Evolutionary conservation across 2,113 vertebrate species (phyloP).

Genomic region (Myrmophylax atrothorax): DNA sequence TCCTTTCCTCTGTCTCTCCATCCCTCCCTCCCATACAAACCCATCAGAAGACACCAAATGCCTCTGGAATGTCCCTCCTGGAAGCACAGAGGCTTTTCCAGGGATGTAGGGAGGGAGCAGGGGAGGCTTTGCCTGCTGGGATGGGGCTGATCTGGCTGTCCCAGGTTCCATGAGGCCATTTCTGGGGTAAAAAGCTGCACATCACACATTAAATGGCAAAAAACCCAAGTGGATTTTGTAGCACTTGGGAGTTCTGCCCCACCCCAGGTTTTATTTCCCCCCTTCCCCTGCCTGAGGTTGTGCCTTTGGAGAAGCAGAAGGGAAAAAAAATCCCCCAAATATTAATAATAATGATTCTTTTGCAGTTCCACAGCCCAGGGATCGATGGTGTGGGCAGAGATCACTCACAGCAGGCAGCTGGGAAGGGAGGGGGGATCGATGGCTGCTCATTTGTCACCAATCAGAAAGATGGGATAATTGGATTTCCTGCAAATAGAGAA

Average conservation of each 20-base stretch:
- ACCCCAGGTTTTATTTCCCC: background rate
- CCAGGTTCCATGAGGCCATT: accelerated
- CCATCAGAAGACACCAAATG: background rate
- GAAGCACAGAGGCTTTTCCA: background rate
- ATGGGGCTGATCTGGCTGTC: accelerated
- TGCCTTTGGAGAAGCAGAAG: background rate
- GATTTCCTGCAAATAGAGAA: conserved; percentile 8
- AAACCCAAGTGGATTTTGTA: background rate
- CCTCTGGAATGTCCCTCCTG: accelerated
- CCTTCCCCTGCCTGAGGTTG: background rate
- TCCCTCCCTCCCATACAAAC: background rate
- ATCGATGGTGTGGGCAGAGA: background rate
- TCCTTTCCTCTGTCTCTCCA: background rate
- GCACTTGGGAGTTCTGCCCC: background rate
- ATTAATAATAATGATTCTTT: background rate
- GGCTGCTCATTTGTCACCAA: background rate
- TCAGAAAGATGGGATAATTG: background rate
- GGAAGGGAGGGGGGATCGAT: background rate
- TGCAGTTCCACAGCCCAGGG: accelerated
- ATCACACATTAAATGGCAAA: background rate
- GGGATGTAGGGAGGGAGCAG: accelerated
- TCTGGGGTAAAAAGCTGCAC: background rate
- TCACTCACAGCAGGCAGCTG: background rate
- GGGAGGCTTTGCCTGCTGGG: background rate
- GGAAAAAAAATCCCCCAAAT: too few relatives aligned